A percentile compares a stretch with the other conserved stretches of the same genome.
Evolutionary conservation across 2,113 vertebrate species (phyloP).

Genomic region (Clarias gariepinus): DNA sequence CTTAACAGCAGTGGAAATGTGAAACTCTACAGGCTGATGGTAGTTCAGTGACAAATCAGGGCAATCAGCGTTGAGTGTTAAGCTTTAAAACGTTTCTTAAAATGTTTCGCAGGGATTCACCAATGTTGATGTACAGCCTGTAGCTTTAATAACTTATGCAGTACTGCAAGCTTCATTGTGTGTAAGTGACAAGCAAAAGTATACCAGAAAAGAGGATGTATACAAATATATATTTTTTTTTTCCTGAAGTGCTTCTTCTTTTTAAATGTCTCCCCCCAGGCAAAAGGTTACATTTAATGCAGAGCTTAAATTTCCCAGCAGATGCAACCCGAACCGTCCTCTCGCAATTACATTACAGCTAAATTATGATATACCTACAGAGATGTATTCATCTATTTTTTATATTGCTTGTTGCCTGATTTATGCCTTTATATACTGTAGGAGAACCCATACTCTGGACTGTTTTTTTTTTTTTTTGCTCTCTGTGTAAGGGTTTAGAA

Average conservation of each 20-base stretch:
- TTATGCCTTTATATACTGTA: background rate
- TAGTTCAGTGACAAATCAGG: background rate
- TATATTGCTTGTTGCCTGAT: background rate
- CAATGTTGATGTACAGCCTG: background rate
- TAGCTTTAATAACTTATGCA: background rate
- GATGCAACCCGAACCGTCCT: background rate
- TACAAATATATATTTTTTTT: background rate
- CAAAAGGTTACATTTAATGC: background rate
- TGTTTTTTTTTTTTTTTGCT: background rate
- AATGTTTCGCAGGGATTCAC: background rate
- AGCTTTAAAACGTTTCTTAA: background rate
- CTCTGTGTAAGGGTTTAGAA: background rate
- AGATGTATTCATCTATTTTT: background rate
- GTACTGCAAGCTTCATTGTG: background rate
- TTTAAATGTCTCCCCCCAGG: background rate
- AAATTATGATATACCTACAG: background rate
- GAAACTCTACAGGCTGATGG: background rate
- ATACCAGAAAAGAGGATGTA: background rate
- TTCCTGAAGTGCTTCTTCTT: background rate
- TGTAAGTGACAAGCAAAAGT: background rate
- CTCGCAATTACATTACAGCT: background rate
- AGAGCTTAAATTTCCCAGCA: background rate
- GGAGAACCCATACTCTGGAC: background rate
- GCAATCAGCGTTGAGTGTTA: background rate
- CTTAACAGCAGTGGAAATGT: background rate